Evolutionary conservation across 1,140 invertebrate genomes (phyloP).

Genomic region (Leptopilina clavipes): DNA sequence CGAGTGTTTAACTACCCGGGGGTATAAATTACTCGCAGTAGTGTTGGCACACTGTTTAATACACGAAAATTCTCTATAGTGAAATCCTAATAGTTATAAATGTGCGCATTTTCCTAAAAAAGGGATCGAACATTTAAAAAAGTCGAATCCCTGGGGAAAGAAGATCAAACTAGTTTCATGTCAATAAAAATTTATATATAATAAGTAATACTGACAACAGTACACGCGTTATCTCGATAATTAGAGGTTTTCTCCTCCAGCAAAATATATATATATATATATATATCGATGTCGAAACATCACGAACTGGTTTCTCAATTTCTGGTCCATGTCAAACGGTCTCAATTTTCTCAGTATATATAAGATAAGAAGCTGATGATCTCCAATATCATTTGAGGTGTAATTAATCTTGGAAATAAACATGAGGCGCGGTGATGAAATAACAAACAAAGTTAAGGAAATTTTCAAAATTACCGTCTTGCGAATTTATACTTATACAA

Average conservation of each 20-base stretch:
- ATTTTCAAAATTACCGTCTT: no score
- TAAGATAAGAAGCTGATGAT: slow-evolving; percentile 56
- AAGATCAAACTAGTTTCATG: slow-evolving; percentile 50
- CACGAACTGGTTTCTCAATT: slow-evolving; percentile 61
- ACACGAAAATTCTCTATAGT: slow-evolving; percentile 20
- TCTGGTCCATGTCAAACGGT: slow-evolving; percentile 50
- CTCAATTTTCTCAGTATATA: slow-evolving; percentile 16
- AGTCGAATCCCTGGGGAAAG: slow-evolving; percentile 53
- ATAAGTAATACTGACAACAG: slow-evolving; percentile 56
- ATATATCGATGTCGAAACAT: slow-evolving; percentile 53
- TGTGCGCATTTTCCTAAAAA: not conserved
- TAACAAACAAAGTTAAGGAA: no score
- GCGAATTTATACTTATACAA: no score
- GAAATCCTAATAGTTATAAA: not conserved
- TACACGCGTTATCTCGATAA: slow-evolving; percentile 67
- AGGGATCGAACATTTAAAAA: not conserved
- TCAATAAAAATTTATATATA: slow-evolving; percentile 61
- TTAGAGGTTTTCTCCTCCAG: slow-evolving; percentile 60
- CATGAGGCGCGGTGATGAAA: no score
- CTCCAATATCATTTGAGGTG: slow-evolving; percentile 27
- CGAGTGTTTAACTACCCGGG: slow-evolving; percentile 27
- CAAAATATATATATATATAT: no score
- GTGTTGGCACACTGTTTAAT: not conserved
- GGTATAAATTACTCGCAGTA: slow-evolving; percentile 3
- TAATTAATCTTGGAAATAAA: no score